Evolutionary conservation across 2,888 invertebrate species (phyloP).

Genomic region (Stenoptilia bipunctidactyla): DNA sequence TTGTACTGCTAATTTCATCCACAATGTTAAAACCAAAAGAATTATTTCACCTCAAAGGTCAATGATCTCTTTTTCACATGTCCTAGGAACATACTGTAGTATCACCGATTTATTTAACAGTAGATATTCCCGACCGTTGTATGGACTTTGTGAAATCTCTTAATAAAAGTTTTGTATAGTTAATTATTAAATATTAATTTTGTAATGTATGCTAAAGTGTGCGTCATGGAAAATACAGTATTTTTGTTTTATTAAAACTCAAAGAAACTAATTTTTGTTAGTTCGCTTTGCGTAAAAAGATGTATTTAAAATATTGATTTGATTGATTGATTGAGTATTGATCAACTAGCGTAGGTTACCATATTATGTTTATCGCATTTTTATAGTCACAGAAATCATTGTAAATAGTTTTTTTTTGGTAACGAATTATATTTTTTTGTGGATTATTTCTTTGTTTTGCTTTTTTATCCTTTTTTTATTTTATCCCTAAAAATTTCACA

Average conservation of each 20-base stretch:
- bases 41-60: too few relatives aligned
- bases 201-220: background rate
- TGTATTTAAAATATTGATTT: background rate
- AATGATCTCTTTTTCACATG: too few relatives aligned
- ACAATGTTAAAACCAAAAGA: too few relatives aligned
- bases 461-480: conserved; percentile 16
- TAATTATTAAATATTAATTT: background rate
- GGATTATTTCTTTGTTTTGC: conserved; percentile 36
- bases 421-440: conserved; percentile 66
- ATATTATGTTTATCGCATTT: conserved; percentile 14
- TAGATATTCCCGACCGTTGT: too few relatives aligned
- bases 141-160: too few relatives aligned
- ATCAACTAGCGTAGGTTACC: conserved; percentile 23
- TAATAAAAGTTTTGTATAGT: background rate
- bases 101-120: too few relatives aligned
- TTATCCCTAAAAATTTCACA: too few relatives aligned
- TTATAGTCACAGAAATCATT: conserved; percentile 37
- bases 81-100: too few relatives aligned
- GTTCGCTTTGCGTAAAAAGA: background rate
- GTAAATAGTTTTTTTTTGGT: conserved; percentile 56
- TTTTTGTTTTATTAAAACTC: background rate
- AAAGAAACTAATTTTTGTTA: conserved; percentile 1
- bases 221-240: conserved; percentile 1
- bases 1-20: too few relatives aligned
- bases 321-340: background rate